phyloP scores from a whole-genome alignment of 2,113 vertebrate genomes.

The Semicossyphus pulcher region DNA sequence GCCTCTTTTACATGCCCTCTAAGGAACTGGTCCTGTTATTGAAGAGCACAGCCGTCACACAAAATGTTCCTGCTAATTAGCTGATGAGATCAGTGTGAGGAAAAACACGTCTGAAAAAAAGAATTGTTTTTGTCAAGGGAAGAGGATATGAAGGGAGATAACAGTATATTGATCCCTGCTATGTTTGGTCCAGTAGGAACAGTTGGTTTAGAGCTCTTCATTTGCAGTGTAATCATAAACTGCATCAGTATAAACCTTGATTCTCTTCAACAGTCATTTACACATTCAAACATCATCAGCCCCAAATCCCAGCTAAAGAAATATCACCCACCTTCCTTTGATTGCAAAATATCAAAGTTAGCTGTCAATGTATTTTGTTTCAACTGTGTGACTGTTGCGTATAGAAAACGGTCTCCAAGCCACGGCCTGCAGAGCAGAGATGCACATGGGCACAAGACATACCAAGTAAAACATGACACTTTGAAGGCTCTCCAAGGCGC shows the following conservation, averaged over 20 bases:
- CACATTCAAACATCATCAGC: neutral
- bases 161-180: neutral
- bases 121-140: neutral
- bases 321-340: neutral
- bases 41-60: neutral
- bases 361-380: slow-evolving; percentile 72
- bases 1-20: neutral
- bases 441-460: slow-evolving; percentile 87
- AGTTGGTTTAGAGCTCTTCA: neutral
- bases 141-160: neutral
- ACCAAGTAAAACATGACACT: slow-evolving; percentile 89
- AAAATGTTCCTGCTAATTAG: neutral
- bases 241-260: neutral
- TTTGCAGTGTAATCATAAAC: no score
- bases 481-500: slow-evolving; percentile 83
- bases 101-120: no score
- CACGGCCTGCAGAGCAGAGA: slow-evolving; percentile 85
- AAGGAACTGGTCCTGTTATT: neutral
- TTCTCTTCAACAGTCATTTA: neutral
- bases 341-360: slow-evolving; percentile 28
- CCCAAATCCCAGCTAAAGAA: neutral
- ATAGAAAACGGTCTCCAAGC: slow-evolving; percentile 90
- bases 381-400: slow-evolving; percentile 84
- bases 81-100: neutral
- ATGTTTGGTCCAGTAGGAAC: slow-evolving; percentile 4